A percentile compares a stretch with the other conserved stretches of the same genome.
phyloP scores from a whole-genome alignment of 1,140 invertebrate species.

The Samia ricini region DNA sequence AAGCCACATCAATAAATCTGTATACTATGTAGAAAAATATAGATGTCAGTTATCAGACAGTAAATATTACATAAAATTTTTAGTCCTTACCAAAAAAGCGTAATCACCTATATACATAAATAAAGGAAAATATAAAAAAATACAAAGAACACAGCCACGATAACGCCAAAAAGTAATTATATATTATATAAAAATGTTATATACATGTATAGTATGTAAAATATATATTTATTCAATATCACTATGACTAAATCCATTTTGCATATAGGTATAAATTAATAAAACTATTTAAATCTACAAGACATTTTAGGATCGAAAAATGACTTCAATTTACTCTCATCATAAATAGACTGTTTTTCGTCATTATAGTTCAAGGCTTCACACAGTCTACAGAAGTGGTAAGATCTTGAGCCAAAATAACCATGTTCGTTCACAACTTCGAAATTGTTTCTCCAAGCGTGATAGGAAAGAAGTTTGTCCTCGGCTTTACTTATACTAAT shows the following conservation, averaged over 20 bases:
- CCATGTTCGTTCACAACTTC: constrained; percentile 85
- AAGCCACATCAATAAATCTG: no score
- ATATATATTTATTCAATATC: no score
- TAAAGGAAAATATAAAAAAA: no score
- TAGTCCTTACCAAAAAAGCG: no score
- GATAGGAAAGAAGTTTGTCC: constrained; percentile 73
- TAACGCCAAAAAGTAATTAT: no score
- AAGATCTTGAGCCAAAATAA: constrained; percentile 82
- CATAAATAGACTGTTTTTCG: constrained; percentile 73
- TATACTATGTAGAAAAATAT: no score
- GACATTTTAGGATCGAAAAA: constrained; percentile 32
- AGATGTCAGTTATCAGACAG: no score
- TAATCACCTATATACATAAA: no score
- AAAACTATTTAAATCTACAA: not conserved
- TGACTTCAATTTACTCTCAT: constrained; percentile 30
- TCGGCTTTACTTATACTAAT: constrained; percentile 70
- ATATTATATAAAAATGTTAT: no score
- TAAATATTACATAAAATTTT: no score
- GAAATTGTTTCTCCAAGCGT: constrained; percentile 84
- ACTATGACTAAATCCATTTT: no score
- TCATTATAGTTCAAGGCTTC: constrained; percentile 84
- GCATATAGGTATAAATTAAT: not conserved
- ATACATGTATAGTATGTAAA: not conserved
- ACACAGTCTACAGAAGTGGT: constrained; percentile 90
- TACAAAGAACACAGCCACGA: no score